Percentiles rank a stretch among this genome's conserved stretches.
Conservation (phyloP, 2,113 vertebrate species). For the Vimba vimba region DNA sequence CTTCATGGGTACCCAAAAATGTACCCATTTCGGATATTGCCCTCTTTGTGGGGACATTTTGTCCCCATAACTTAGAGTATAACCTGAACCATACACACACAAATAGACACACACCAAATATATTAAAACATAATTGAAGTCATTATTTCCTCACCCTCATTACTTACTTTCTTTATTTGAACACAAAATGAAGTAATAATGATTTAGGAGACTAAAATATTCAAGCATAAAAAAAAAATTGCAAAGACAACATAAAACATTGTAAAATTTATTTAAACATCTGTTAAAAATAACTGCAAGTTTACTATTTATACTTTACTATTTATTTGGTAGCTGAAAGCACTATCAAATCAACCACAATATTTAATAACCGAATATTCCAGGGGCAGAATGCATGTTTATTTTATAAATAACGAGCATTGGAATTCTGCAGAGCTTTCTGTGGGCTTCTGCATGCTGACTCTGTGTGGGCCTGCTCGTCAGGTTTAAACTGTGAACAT, state of each 20-base stretch:
- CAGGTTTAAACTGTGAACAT: background rate
- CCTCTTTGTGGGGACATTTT: no score
- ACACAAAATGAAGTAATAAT: background rate
- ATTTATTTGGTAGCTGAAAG: background rate
- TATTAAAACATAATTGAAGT: no score
- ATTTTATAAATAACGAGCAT: background rate
- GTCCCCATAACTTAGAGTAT: no score
- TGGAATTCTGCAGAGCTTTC: background rate
- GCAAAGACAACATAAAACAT: background rate
- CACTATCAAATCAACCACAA: background rate
- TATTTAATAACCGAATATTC: background rate
- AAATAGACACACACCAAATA: no score
- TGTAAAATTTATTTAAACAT: background rate
- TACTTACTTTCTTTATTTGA: background rate
- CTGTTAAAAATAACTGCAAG: background rate
- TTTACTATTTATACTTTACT: no score
- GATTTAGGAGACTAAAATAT: background rate
- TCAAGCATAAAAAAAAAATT: background rate
- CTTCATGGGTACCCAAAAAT: no score
- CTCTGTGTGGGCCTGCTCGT: background rate
- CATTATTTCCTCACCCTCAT: no score
- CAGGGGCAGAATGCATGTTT: background rate
- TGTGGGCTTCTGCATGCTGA: background rate
- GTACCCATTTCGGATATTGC: no score
- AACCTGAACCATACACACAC: no score